Evolutionary conservation across 2,888 invertebrate genomes (phyloP), one percentile per base, ranked within the genome.

Genomic region (Lacanobia oleracea): DNA sequence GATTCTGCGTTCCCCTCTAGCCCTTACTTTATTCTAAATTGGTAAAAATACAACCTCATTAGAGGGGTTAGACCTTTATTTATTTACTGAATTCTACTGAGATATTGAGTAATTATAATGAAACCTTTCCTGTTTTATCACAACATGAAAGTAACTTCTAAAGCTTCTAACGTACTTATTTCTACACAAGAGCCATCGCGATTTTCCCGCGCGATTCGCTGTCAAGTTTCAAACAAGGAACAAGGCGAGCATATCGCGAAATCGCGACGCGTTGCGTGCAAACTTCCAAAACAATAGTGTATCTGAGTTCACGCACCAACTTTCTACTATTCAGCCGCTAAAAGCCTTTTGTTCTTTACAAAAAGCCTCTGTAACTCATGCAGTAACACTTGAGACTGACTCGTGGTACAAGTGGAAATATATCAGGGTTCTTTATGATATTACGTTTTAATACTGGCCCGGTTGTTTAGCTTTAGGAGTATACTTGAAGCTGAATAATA

Each of bases 281-380:
- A 86, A 88, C 69, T 86, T 79, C 62, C 51, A 74, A 83, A 87
- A 91, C 88, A 91, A 90, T 88, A 82, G 85, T 81, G 84, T 87
- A 75, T 81, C 88, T 73, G 64, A 70, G 89, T 90, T 87, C 85
- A 91, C 91, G 90, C 91, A 91, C 86, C 81, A 87, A 89, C 76
- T 90, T 89, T 85, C 81, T 85, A 86, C 87, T 85, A 85, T 85
- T 87, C 87, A 86, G 79, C 84, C 84, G 87, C 86, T 92, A 91
- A 92, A 92, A 89, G 89, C 88, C 91, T 89, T 91, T 93, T 93
- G 92, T 93, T 91, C 85, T 81, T 83, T 89, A 90, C 92, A 91
- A 92, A 92, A 93, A 89, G 89, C 90, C 87, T 85, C 84, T 89
- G 89, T 93, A 89, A 93, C 90, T 93, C 92, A 91, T 92, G 89